These are phyloP conservation scores for Ranitomeya variabilis DNA, from an alignment of 2,113 vertebrate genomes.

Conservation along the genomic window DNA sequence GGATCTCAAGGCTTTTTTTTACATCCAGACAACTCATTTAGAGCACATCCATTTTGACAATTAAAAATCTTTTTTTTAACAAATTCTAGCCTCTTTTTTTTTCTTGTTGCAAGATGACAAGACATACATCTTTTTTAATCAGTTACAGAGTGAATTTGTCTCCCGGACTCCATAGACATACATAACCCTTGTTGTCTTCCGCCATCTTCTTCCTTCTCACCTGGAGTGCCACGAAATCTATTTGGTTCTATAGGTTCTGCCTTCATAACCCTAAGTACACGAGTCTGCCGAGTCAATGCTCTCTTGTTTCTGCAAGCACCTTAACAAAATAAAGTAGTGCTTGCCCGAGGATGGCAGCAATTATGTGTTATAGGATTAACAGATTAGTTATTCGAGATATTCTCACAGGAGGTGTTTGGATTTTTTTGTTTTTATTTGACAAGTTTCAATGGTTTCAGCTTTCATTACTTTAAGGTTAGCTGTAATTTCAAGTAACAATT, in stretches of 20 bases:
- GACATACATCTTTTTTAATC: too few species aligned
- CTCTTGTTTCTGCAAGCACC: background rate
- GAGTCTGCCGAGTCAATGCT: background rate
- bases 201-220: too few species aligned
- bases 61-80: too few species aligned
- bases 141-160: too few species aligned
- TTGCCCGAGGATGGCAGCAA: background rate
- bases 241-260: background rate
- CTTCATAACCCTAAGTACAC: background rate
- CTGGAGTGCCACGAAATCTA: background rate
- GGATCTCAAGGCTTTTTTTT: background rate
- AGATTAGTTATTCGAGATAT: constrained; percentile 39
- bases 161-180: too few species aligned
- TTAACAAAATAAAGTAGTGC: background rate
- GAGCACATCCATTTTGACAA: too few species aligned
- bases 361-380: constrained; percentile 26
- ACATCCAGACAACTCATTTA: too few species aligned
- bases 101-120: too few species aligned
- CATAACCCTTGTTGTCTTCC: too few species aligned
- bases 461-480: too few species aligned
- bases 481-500: too few species aligned
- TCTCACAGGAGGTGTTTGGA: constrained; percentile 3
- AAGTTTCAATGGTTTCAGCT: background rate
- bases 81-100: too few species aligned
- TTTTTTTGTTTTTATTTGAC: background rate